Percentiles rank a stretch among this genome's conserved stretches.
Conservation (phyloP, 1,140 invertebrate species). For the Plutomurus gul region DNA sequence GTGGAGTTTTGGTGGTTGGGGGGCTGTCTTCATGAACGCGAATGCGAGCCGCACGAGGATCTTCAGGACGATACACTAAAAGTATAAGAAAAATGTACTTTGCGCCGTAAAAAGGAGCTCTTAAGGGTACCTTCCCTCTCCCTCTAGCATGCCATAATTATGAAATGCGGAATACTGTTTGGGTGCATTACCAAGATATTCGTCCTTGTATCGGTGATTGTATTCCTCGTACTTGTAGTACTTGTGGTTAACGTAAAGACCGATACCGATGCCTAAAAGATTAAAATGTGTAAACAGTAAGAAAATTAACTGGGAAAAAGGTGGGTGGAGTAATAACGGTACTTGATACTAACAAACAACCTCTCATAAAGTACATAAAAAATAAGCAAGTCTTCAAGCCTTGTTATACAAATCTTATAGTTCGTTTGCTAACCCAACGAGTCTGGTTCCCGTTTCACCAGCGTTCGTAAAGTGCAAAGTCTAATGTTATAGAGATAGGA, state of each 20-base stretch:
- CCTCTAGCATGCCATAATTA: no score
- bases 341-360: not conserved
- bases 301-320: not conserved
- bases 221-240: not conserved
- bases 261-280: not conserved
- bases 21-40: constrained; percentile 14
- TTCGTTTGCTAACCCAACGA: no score
- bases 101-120: not conserved
- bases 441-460: no score
- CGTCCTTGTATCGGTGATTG: constrained; percentile 31
- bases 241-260: not conserved
- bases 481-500: no score
- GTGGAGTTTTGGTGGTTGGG: not conserved
- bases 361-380: no score
- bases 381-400: no score
- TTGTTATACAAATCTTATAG: no score
- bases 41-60: constrained; percentile 1
- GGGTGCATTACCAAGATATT: not conserved
- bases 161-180: not conserved
- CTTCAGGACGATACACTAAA: constrained; percentile 43
- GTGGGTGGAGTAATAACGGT: not conserved
- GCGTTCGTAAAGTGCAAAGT: no score
- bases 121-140: no score
- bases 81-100: not conserved
- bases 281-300: not conserved